phyloP scores from a whole-genome alignment of 92 coral and sea anemone genomes.

The Porites divaricata region DNA sequence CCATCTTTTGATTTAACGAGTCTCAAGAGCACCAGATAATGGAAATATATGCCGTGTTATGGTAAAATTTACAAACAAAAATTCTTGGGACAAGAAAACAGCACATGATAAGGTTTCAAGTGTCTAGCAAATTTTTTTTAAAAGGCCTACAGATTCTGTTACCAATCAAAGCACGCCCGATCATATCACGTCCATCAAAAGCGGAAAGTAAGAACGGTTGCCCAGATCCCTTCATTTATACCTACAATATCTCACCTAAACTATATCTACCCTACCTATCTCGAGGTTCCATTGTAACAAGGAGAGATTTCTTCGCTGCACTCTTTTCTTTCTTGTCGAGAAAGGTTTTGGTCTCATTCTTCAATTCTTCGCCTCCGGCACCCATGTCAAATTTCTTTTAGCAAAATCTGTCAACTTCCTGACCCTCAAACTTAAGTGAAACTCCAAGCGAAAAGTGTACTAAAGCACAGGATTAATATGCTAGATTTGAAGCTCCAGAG shows the following conservation, averaged over 20 bases:
- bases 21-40: too few relatives aligned
- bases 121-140: neutral
- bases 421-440: neutral
- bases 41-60: neutral
- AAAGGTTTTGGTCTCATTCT: slow-evolving; percentile 75
- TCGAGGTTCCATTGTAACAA: slow-evolving; percentile 77
- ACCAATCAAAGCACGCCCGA: neutral
- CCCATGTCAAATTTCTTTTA: slow-evolving; percentile 63
- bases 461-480: neutral
- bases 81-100: neutral
- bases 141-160: neutral
- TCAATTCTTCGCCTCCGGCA: slow-evolving; percentile 76
- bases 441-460: neutral
- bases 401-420: neutral
- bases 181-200: too few relatives aligned
- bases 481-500: neutral
- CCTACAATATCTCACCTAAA: neutral
- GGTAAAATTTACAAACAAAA: neutral
- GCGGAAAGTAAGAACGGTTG: neutral
- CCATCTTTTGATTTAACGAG: neutral
- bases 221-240: neutral
- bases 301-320: slow-evolving; percentile 57
- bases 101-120: neutral
- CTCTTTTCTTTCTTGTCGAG: slow-evolving; percentile 57
- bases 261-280: slow-evolving; percentile 74